A percentile compares a stretch with the other conserved stretches of the same genome.
Evolutionary conservation across 1,140 invertebrate species (phyloP).

Genomic region (Calycopis cecrops): DNA sequence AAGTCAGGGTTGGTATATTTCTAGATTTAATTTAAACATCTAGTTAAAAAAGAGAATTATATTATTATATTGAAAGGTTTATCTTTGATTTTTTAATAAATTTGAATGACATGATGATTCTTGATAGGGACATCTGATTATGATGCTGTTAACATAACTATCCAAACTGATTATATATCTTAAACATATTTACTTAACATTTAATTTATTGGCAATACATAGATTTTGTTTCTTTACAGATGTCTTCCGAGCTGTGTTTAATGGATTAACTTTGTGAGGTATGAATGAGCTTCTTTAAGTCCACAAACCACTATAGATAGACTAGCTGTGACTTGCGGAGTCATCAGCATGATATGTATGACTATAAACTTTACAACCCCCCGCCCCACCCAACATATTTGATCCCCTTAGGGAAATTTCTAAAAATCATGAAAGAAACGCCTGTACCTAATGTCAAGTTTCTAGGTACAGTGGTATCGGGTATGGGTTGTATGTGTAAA

Average conservation of each 20-base stretch:
- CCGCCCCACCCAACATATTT: no score
- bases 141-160: slow-evolving; percentile 59
- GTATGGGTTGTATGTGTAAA: no score
- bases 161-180: slow-evolving; percentile 37
- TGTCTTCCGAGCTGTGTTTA: not conserved
- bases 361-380: no score
- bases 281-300: not conserved
- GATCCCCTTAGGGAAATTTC: no score
- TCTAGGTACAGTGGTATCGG: no score
- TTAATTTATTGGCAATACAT: not conserved
- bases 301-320: no score
- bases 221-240: not conserved
- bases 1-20: not conserved
- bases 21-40: not conserved
- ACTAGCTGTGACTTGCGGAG: no score
- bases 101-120: slow-evolving; percentile 53
- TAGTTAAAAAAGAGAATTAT: not conserved
- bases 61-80: no score
- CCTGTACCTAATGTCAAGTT: no score
- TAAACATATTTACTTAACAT: not conserved
- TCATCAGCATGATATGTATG: no score
- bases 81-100: no score
- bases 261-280: not conserved
- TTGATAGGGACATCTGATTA: slow-evolving; percentile 67
- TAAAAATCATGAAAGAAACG: no score